These are phyloP conservation scores for Digitonthophagus gazella DNA, from an alignment of 2,888 invertebrate genomes.

Conservation along the genomic window DNA sequence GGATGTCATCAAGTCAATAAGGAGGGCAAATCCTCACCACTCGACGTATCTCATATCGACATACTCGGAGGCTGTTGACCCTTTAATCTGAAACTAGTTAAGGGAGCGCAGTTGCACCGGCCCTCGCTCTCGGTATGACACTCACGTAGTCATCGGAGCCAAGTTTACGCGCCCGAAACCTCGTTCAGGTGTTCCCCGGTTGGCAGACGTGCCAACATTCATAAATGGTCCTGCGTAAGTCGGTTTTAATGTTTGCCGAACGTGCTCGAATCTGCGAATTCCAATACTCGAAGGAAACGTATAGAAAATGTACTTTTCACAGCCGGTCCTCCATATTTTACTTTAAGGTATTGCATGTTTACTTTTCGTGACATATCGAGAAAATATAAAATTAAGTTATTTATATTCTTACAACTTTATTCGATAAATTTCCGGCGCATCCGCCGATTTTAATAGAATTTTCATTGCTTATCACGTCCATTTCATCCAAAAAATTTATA, in stretches of 20 bases:
- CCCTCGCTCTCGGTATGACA: slow-evolving; percentile 30
- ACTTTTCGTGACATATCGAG: neutral
- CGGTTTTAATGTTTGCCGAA: slow-evolving; percentile 39
- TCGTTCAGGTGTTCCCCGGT: slow-evolving; percentile 34
- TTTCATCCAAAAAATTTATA: too few relatives aligned
- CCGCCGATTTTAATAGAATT: neutral
- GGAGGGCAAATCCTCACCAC: neutral
- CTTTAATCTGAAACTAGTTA: slow-evolving; percentile 21
- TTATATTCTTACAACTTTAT: too few relatives aligned
- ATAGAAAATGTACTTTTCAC: neutral
- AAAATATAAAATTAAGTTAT: neutral
- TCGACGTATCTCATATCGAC: neutral
- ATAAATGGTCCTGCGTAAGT: slow-evolving; percentile 36
- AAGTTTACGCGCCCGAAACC: slow-evolving; percentile 39
- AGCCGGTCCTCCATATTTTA: neutral
- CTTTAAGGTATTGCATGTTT: too few relatives aligned
- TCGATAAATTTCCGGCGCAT: neutral
- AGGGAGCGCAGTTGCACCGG: slow-evolving; percentile 23
- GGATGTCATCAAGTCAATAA: neutral
- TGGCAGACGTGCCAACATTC: slow-evolving; percentile 37
- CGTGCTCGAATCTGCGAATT: slow-evolving; percentile 31
- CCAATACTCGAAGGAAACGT: neutral
- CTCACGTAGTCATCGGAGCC: slow-evolving; percentile 38
- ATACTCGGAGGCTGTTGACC: neutral
- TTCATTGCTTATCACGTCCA: too few relatives aligned